Conservation (phyloP, 2,888 invertebrate genomes). For the Eupithecia dodoneata region DNA sequence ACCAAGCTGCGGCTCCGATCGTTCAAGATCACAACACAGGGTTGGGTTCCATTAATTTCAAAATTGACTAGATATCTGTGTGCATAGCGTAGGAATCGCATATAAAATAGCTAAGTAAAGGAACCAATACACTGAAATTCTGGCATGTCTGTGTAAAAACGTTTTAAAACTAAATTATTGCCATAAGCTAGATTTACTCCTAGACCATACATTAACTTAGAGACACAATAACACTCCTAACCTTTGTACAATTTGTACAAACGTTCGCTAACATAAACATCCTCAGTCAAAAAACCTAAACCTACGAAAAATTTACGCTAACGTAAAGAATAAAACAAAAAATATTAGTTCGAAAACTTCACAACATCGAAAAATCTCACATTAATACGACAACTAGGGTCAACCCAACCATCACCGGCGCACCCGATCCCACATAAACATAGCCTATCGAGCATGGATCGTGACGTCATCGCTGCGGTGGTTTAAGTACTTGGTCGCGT, state of each 20-base stretch:
- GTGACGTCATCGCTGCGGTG: slow-evolving; percentile 44
- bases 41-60: slow-evolving; percentile 80
- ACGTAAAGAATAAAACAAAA: slow-evolving; percentile 42
- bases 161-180: slow-evolving; percentile 72
- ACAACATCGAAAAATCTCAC: slow-evolving; percentile 64
- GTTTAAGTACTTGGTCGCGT: slow-evolving; percentile 30
- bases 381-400: slow-evolving; percentile 54
- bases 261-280: slow-evolving; percentile 67
- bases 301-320: slow-evolving; percentile 55
- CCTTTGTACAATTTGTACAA: slow-evolving; percentile 81
- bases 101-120: slow-evolving; percentile 81
- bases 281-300: slow-evolving; percentile 71
- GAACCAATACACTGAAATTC: slow-evolving; percentile 81
- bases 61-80: slow-evolving; percentile 84
- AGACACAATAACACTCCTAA: slow-evolving; percentile 75
- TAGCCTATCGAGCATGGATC: not conserved
- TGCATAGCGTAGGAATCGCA: slow-evolving; percentile 84
- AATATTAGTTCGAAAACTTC: slow-evolving; percentile 58
- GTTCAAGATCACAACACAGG: slow-evolving; percentile 68
- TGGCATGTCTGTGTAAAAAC: slow-evolving; percentile 76
- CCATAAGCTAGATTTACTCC: slow-evolving; percentile 73
- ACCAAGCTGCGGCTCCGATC: slow-evolving; percentile 69
- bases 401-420: slow-evolving; percentile 7
- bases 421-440: not conserved
- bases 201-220: slow-evolving; percentile 79